These are phyloP conservation scores for Furnarius figulus DNA, from an alignment of 2,113 vertebrate species.

Conservation along the genomic window DNA sequence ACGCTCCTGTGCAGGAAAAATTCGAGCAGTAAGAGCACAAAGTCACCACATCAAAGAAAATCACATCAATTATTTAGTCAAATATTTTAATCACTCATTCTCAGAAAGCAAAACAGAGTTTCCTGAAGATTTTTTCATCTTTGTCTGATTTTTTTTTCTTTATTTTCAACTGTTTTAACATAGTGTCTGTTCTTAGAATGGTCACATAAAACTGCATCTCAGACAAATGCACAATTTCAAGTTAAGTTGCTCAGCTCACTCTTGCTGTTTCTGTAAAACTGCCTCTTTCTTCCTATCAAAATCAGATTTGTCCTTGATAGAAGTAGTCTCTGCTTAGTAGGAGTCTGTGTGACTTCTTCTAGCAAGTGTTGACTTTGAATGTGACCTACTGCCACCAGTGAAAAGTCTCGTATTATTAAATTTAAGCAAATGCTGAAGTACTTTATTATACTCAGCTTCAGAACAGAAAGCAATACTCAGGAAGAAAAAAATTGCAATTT, in stretches of 20 bases:
- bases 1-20: not conserved
- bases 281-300: not conserved
- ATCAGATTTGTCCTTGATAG: not conserved
- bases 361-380: not conserved
- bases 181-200: not conserved
- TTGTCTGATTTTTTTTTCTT: rapidly evolving
- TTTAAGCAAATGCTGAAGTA: not conserved
- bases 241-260: not conserved
- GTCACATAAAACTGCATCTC: not conserved
- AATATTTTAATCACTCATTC: constrained; percentile 28
- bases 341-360: not conserved
- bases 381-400: not conserved
- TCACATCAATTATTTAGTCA: constrained; percentile 6
- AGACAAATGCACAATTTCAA: not conserved
- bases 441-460: not conserved
- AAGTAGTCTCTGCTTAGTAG: not conserved
- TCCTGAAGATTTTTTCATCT: not conserved
- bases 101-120: not conserved
- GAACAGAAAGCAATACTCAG: rapidly evolving
- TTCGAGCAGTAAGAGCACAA: not conserved
- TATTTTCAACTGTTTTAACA: not conserved
- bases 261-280: not conserved
- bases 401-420: not conserved
- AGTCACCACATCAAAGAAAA: not conserved
- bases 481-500: not conserved